Evolutionary conservation across 2,888 invertebrate genomes (phyloP).

Genomic region (Eupelmus urozonus): DNA sequence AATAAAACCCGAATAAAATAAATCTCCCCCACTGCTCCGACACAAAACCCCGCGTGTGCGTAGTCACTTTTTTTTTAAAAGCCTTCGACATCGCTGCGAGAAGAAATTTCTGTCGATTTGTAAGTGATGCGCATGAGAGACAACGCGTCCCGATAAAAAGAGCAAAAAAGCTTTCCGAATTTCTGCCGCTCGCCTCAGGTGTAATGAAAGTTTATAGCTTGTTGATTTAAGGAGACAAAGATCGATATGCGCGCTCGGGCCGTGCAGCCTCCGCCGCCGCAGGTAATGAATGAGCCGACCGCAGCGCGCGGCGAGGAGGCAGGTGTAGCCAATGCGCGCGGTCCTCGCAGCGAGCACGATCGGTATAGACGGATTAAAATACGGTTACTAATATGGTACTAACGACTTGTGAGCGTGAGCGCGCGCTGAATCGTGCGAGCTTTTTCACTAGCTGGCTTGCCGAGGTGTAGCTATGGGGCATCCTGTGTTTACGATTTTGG

Average conservation of each 20-base stretch:
- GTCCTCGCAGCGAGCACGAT: not conserved
- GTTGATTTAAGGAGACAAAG: slow-evolving; percentile 62
- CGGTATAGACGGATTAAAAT: slow-evolving; percentile 57
- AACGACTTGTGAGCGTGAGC: slow-evolving; percentile 40
- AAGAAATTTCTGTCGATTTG: slow-evolving; percentile 52
- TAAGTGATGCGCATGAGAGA: slow-evolving; percentile 27
- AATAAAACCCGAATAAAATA: slow-evolving; percentile 33
- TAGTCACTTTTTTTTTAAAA: too few relatives aligned
- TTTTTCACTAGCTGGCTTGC: not conserved
- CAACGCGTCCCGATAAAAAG: not conserved
- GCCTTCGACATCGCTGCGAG: too few relatives aligned
- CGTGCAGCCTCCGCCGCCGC: slow-evolving; percentile 30
- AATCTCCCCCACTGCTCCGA: slow-evolving; percentile 18
- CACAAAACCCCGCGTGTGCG: slow-evolving; percentile 1
- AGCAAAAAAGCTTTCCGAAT: slow-evolving; percentile 46
- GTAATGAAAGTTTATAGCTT: slow-evolving; percentile 62
- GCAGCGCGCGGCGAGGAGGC: not conserved
- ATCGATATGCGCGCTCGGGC: slow-evolving; percentile 57
- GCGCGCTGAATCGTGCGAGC: slow-evolving; percentile 18
- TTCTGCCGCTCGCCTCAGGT: slow-evolving; percentile 57
- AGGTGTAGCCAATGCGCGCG: slow-evolving; percentile 34
- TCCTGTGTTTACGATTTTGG: too few relatives aligned
- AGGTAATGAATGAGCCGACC: slow-evolving; percentile 55
- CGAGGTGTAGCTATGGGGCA: not conserved
- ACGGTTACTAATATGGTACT: slow-evolving; percentile 55